Evolutionary conservation across 2,888 invertebrate species (phyloP).

Genomic region (Acheta domesticus): DNA sequence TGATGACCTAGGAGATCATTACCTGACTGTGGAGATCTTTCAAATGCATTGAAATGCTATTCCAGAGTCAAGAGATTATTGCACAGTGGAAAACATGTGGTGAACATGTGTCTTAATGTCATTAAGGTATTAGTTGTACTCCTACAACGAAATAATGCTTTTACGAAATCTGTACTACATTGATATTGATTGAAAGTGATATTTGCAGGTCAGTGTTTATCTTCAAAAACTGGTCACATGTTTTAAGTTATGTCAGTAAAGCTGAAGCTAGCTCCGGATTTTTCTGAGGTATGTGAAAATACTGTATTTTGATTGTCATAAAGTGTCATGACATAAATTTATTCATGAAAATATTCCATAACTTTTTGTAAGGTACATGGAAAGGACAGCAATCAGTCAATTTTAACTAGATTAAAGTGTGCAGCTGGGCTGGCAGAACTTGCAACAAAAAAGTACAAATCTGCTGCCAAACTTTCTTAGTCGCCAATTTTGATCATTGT

Average conservation of each 20-base stretch:
- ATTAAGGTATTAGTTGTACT: slow-evolving; percentile 67
- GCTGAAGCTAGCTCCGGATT: slow-evolving; percentile 92
- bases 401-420: slow-evolving; percentile 84
- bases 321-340: not conserved
- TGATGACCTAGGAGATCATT: slow-evolving; percentile 97
- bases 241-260: slow-evolving; percentile 93
- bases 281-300: slow-evolving; percentile 50
- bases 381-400: slow-evolving; percentile 74
- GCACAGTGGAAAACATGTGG: slow-evolving; percentile 98
- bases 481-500: slow-evolving; percentile 92
- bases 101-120: slow-evolving; percentile 98
- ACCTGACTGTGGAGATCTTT: slow-evolving; percentile 91
- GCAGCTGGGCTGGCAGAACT: slow-evolving; percentile 93
- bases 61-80: slow-evolving; percentile 96
- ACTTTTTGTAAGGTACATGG: slow-evolving; percentile 50
- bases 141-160: not conserved
- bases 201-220: slow-evolving; percentile 74
- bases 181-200: not conserved
- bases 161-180: not conserved
- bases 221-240: slow-evolving; percentile 98
- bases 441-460: slow-evolving; percentile 91
- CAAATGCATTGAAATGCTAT: slow-evolving; percentile 95
- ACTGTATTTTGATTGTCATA: not conserved
- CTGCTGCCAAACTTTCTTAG: slow-evolving; percentile 89
- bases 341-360: not conserved